Evolutionary conservation across 1,140 invertebrate species (phyloP).

Genomic region (Dendroctonus valens): DNA sequence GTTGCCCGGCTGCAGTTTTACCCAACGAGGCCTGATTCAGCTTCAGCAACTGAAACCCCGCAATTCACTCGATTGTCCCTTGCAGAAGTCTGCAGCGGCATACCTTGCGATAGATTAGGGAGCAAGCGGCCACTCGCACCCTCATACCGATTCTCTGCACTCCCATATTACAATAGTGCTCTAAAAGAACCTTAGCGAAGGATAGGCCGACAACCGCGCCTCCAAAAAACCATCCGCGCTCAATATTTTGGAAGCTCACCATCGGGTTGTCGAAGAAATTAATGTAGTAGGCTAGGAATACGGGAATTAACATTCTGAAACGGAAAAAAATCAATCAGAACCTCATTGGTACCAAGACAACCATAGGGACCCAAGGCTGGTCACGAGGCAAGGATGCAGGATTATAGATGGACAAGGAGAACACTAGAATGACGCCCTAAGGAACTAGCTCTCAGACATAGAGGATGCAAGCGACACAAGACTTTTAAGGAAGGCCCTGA

Average conservation of each 20-base stretch:
- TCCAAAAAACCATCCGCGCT: slow-evolving; percentile 53
- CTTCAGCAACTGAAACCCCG: slow-evolving; percentile 41
- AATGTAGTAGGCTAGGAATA: slow-evolving; percentile 48
- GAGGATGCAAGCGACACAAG: too few species aligned
- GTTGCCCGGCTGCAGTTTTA: slow-evolving; percentile 61
- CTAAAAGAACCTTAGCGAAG: slow-evolving; percentile 49
- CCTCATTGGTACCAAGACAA: too few species aligned
- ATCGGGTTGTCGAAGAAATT: slow-evolving; percentile 47
- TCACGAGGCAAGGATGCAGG: too few species aligned
- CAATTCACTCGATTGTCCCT: slow-evolving; percentile 17
- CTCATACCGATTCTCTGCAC: slow-evolving; percentile 57
- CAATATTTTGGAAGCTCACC: slow-evolving; percentile 17
- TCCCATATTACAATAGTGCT: slow-evolving; percentile 52
- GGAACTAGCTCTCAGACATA: too few species aligned
- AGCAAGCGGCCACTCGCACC: slow-evolving; percentile 55
- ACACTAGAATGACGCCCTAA: too few species aligned
- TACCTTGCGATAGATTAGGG: slow-evolving; percentile 60
- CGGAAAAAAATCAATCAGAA: too few species aligned
- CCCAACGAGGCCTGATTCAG: slow-evolving; percentile 42
- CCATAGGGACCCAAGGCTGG: too few species aligned
- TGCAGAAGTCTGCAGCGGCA: slow-evolving; percentile 47
- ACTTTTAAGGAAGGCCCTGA: too few species aligned
- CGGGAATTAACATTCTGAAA: slow-evolving; percentile 39
- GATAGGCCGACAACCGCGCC: slow-evolving; percentile 50
- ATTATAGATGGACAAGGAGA: too few species aligned